A percentile compares a stretch with the other conserved stretches of the same genome.
Evolutionary conservation across 2,113 vertebrate species (phyloP).

Genomic region (Glaucidium brasilianum): DNA sequence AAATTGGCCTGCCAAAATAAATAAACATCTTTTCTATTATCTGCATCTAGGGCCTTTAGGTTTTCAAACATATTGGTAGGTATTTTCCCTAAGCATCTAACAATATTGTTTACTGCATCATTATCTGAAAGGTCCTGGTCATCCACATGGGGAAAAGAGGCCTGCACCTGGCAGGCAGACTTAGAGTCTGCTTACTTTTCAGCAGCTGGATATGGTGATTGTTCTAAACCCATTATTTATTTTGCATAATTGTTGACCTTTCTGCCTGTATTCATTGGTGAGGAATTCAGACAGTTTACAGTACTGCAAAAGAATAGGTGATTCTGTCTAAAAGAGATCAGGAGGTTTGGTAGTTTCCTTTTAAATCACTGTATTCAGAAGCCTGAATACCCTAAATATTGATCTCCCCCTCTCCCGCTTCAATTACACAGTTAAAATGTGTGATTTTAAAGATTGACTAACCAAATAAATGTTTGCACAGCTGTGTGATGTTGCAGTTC

Average conservation of each 20-base stretch:
- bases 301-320: constrained; percentile 21
- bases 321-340: background rate
- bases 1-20: background rate
- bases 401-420: background rate
- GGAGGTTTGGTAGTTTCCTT: constrained; percentile 3
- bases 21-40: accelerated
- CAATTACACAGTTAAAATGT: background rate
- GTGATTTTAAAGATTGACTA: background rate
- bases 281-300: constrained; percentile 39
- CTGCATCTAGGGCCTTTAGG: background rate
- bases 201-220: constrained; percentile 50
- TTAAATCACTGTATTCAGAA: background rate
- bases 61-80: background rate
- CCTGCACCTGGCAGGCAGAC: constrained; percentile 22
- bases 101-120: background rate
- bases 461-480: background rate
- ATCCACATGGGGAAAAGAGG: background rate
- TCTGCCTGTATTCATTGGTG: constrained; percentile 26
- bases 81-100: background rate
- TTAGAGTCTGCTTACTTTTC: constrained; percentile 25
- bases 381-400: background rate
- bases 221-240: constrained; percentile 61
- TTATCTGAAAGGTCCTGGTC: background rate
- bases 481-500: background rate
- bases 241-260: constrained; percentile 72